Conservation (phyloP, 2,888 invertebrate species). For the Polyploca ridens region DNA sequence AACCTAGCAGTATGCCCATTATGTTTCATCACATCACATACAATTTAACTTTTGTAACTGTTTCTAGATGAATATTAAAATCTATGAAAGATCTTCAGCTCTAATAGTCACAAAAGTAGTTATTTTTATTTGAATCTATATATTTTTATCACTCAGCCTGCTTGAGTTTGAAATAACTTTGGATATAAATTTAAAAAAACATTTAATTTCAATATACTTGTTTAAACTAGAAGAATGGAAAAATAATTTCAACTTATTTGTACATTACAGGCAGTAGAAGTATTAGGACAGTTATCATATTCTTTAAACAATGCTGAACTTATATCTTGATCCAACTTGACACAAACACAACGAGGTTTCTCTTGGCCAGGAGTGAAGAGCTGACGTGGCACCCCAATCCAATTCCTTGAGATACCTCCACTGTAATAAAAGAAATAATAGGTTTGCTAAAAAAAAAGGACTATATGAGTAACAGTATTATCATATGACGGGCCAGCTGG, state of each 20-base stretch:
- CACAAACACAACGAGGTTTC: constrained; percentile 92
- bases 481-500: too few species aligned
- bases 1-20: too few species aligned
- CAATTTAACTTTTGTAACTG: too few species aligned
- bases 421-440: constrained; percentile 79
- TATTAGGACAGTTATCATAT: constrained; percentile 86
- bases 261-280: constrained; percentile 81
- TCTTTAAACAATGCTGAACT: constrained; percentile 82
- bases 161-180: background rate
- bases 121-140: too few species aligned
- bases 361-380: constrained; percentile 88
- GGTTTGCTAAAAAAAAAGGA: constrained; percentile 8
- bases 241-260: constrained; percentile 37
- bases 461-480: too few species aligned
- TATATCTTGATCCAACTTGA: constrained; percentile 79
- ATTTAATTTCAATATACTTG: background rate
- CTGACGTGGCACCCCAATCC: constrained; percentile 96
- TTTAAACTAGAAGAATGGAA: too few species aligned
- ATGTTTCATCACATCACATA: too few species aligned
- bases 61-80: too few species aligned
- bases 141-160: background rate
- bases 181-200: background rate
- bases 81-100: too few species aligned
- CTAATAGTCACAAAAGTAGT: too few species aligned
- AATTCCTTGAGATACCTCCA: constrained; percentile 94